These are phyloP conservation scores for Hybos culiciformis DNA, from an alignment of 2,888 invertebrate species.

Conservation along the genomic window DNA sequence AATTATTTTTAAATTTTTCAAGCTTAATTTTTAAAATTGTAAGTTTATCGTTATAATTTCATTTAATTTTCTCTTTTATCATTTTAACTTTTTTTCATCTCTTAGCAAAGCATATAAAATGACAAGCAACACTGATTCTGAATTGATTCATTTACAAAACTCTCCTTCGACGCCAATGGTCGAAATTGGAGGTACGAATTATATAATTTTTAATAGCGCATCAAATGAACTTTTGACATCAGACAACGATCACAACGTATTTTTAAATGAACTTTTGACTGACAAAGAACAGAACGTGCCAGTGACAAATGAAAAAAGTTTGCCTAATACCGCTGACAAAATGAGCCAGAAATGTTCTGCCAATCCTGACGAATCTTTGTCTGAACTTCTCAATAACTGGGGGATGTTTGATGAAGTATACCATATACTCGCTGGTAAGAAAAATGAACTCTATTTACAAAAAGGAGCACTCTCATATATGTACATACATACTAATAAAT, in stretches of 20 bases:
- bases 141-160: background rate
- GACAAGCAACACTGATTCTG: background rate
- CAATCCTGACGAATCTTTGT: no score
- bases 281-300: background rate
- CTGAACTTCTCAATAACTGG: background rate
- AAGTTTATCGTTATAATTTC: no score
- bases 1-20: background rate
- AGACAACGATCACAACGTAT: no score
- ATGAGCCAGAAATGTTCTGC: background rate
- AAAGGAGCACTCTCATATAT: no score
- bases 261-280: no score
- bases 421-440: no score
- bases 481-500: no score
- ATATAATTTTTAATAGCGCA: background rate
- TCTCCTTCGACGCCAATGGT: background rate
- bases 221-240: background rate
- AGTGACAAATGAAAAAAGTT: background rate
- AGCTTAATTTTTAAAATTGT: background rate
- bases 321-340: background rate
- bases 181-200: background rate
- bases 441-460: no score
- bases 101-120: background rate
- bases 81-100: background rate
- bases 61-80: background rate
- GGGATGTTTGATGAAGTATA: no score